Conservation (phyloP, 1,140 invertebrate species). For the Eciton burchellii region DNA sequence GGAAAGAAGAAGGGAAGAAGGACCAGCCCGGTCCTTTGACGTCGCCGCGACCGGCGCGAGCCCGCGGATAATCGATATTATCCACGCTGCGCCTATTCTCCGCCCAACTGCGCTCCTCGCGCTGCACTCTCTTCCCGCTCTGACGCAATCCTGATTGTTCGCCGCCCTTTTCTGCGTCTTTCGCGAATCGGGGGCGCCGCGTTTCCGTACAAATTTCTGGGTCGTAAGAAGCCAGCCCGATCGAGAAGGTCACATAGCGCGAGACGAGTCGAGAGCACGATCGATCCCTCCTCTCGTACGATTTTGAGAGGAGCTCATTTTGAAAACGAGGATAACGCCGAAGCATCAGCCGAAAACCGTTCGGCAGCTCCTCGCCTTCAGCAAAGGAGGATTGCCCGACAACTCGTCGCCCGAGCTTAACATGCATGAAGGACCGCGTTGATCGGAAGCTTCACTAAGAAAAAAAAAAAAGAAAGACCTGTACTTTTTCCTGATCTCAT, state of each 20-base stretch:
- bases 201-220: background rate
- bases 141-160: slow-evolving; percentile 32
- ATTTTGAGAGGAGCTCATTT: background rate
- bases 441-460: background rate
- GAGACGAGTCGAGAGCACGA: background rate
- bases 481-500: background rate
- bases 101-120: too few species aligned
- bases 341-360: background rate
- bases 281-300: background rate
- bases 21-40: slow-evolving; percentile 19
- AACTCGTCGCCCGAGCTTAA: background rate
- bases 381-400: background rate
- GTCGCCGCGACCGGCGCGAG: slow-evolving; percentile 17
- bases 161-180: slow-evolving; percentile 35
- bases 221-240: too few species aligned
- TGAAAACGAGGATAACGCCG: background rate
- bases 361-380: background rate
- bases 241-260: too few species aligned
- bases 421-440: background rate
- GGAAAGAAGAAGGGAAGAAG: background rate
- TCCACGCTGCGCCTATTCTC: slow-evolving; percentile 45
- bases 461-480: background rate
- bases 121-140: slow-evolving; percentile 6
- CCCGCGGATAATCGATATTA: slow-evolving; percentile 45
- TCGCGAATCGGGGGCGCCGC: background rate